Conservation (phyloP, 2,888 invertebrate genomes). For the Epiblema foenella region DNA sequence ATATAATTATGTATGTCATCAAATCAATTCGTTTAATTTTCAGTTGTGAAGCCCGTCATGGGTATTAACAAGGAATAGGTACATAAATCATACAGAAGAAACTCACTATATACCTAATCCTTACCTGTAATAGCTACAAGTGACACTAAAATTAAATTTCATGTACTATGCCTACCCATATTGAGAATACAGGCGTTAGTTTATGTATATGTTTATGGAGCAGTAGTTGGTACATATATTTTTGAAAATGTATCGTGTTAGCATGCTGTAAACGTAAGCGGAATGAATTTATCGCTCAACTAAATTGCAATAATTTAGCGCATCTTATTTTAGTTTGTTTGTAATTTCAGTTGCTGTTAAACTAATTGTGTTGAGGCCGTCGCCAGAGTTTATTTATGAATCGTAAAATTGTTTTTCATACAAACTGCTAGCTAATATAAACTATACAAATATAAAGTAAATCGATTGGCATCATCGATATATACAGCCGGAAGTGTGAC, state of each 20-base stretch:
- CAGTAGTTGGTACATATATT: background rate
- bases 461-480: conserved; percentile 37
- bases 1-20: too few species aligned
- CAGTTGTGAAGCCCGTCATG: background rate
- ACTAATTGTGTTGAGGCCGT: conserved; percentile 42
- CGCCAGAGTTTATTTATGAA: conserved; percentile 38
- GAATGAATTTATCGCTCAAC: conserved; percentile 57
- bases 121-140: too few species aligned
- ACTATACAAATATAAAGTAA: conserved; percentile 18
- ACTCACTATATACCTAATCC: too few species aligned
- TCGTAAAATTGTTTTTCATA: conserved; percentile 40
- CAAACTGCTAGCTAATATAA: conserved; percentile 11
- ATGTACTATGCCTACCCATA: too few species aligned
- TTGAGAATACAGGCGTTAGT: background rate
- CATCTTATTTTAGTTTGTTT: conserved; percentile 68
- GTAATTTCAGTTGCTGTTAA: conserved; percentile 40
- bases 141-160: too few species aligned
- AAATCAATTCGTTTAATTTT: background rate
- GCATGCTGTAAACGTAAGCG: conserved; percentile 46
- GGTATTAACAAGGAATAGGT: too few species aligned
- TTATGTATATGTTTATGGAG: background rate
- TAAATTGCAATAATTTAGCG: conserved; percentile 72
- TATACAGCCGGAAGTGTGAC: conserved; percentile 7
- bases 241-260: conserved; percentile 6
- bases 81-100: too few species aligned